Base-by-base conservation (phyloP, 2,113 vertebrate species). In the Mobula birostris region DNA sequence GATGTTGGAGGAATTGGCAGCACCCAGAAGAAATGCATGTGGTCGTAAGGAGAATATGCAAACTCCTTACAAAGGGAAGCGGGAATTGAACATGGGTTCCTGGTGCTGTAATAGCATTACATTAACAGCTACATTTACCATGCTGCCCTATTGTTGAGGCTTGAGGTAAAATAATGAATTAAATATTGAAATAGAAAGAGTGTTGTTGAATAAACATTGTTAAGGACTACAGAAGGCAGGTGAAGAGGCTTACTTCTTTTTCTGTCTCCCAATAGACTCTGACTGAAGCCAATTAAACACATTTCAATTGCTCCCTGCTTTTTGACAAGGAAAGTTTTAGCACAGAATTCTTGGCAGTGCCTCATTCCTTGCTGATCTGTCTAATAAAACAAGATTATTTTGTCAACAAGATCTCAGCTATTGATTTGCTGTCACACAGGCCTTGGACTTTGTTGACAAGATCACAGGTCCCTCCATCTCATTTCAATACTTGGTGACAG, bases 311-410 rank as follows among this genome's bases (percentile, higher is more conserved):
- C 48, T 66, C 85, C 85, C 58, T 12, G 29, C 4, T 66, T 88
- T 68, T 63, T 32, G 61, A 90, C 85, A 68, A 66, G 61, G 5
- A 19, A 61, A 90, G 5, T 17, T 19, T 14, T 32, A 48, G 27
- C 24, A 6, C 12, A 15, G 5, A n/a, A n/a, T 19, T 66, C 12
- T 66, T 68, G 58, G 14, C 27, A 68, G 61, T 68, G 58, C 29
- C 61, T 66, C 85, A 8, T 66, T 90, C 40, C 85, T 68, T 90
- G 85, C 85, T 90, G 85, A 66, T 90, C 61, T 66, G 61, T 90
- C 85, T 32, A 90, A 90, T 90, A 66, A 90, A 90, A 66, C 29
- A 68, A 19, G 85, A 68, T 90, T 90, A 90, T 61, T 90, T 90
- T 90, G 85, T 90, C 85, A 90, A 90, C 61, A 90, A 90, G 85